Evolutionary conservation across 2,888 invertebrate genomes (phyloP).

Genomic region (Petrolisthes cinctipes): DNA sequence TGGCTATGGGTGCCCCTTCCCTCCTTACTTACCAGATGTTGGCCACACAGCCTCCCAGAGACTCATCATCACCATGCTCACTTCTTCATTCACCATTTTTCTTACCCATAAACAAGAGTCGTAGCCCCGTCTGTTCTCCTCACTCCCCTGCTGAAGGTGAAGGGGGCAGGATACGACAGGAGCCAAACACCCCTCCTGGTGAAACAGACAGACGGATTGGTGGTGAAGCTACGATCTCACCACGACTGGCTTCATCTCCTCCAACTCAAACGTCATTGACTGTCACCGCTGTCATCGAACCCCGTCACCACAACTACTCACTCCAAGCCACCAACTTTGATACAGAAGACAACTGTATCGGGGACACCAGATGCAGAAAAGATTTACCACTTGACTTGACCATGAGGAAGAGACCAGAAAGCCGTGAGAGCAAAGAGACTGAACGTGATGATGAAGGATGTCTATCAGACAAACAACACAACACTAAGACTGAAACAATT

Average conservation of each 20-base stretch:
- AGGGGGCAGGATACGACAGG: not conserved
- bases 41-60: conserved; percentile 31
- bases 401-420: conserved; percentile 36
- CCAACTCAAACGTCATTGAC: conserved; percentile 44
- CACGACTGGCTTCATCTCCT: conserved; percentile 16
- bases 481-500: conserved; percentile 13
- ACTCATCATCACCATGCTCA: conserved; percentile 37
- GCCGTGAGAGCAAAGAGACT: conserved; percentile 20
- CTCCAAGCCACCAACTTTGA: not conserved
- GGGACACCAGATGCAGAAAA: conserved; percentile 17
- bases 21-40: conserved; percentile 53
- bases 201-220: not conserved
- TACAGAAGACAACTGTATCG: not conserved
- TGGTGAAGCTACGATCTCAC: conserved; percentile 15
- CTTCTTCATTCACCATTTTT: conserved; percentile 51
- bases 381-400: conserved; percentile 47
- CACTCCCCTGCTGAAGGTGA: conserved; percentile 44
- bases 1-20: conserved; percentile 39
- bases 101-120: conserved; percentile 43
- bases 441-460: not conserved
- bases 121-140: conserved; percentile 40
- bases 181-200: conserved; percentile 9
- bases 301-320: not conserved
- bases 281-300: conserved; percentile 47
- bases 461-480: conserved; percentile 7